phyloP scores from a whole-genome alignment of 2,797 vertebrate species.

The Megaceryle alcyon region DNA sequence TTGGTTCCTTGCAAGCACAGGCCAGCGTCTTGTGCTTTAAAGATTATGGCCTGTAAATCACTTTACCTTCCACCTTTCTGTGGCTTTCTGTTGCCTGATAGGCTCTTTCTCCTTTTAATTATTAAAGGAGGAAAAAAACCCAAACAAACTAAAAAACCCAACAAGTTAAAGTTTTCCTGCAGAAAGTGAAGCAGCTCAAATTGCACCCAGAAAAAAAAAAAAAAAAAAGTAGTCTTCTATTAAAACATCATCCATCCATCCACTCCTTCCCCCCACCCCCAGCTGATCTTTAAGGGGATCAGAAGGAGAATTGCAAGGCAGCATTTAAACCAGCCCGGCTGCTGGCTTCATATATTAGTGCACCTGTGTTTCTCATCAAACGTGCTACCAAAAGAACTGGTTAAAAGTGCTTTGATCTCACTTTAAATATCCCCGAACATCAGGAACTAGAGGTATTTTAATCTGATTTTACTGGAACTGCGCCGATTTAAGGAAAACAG shows the following conservation, averaged over 20 bases:
- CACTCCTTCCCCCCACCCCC: not conserved
- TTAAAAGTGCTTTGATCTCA: constrained; percentile 72
- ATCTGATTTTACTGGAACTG: constrained; percentile 76
- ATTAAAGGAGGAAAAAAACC: not conserved
- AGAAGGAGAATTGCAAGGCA: constrained; percentile 55
- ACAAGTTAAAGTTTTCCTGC: not conserved
- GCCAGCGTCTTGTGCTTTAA: not conserved
- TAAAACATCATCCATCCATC: constrained; percentile 44
- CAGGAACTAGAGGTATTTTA: constrained; percentile 73
- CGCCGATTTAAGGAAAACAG: constrained; percentile 64
- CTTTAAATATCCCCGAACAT: constrained; percentile 75
- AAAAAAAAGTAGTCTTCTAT: not conserved
- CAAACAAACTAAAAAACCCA: not conserved
- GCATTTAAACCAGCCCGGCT: constrained; percentile 54
- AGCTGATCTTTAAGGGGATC: constrained; percentile 64
- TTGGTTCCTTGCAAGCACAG: not conserved
- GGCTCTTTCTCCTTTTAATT: not conserved
- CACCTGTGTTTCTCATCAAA: constrained; percentile 79
- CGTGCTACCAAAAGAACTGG: constrained; percentile 69
- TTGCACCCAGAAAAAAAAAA: not conserved
- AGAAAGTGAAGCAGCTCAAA: constrained; percentile 44
- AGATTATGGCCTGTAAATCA: not conserved
- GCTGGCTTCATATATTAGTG: constrained; percentile 22
- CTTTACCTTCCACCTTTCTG: not conserved
- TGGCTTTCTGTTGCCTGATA: not conserved